phyloP scores from a whole-genome alignment of 2,113 vertebrate genomes.

The Atractosteus spatula region DNA sequence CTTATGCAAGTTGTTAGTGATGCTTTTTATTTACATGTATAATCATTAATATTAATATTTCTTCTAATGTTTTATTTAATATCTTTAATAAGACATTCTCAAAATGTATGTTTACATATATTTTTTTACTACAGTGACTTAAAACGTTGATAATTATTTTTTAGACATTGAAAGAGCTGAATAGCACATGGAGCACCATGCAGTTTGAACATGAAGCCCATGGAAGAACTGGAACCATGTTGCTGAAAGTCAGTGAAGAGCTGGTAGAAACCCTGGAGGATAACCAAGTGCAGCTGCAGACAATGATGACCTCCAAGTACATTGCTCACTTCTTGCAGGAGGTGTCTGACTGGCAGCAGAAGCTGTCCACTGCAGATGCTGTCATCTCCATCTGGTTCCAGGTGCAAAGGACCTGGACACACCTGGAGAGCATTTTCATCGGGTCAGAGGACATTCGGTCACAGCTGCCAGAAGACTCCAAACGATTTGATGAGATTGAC shows the following conservation, averaged over 20 bases:
- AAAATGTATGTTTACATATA: too few species aligned
- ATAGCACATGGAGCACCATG: slow-evolving; percentile 77
- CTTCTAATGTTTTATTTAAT: too few species aligned
- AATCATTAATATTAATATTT: too few species aligned
- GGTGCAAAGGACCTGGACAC: slow-evolving; percentile 86
- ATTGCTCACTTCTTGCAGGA: slow-evolving; percentile 88
- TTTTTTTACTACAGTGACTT: too few species aligned
- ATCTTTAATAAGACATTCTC: too few species aligned
- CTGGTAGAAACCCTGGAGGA: slow-evolving; percentile 90
- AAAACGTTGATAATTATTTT: too few species aligned
- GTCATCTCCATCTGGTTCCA: slow-evolving; percentile 89
- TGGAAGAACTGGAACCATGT: slow-evolving; percentile 60
- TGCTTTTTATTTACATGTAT: too few species aligned
- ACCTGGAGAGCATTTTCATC: slow-evolving; percentile 94
- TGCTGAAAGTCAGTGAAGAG: slow-evolving; percentile 77
- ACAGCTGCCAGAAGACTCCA: slow-evolving; percentile 91
- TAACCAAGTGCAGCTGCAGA: slow-evolving; percentile 95
- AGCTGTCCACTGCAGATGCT: slow-evolving; percentile 73
- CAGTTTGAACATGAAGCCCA: slow-evolving; percentile 84
- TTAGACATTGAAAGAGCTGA: slow-evolving; percentile 54
- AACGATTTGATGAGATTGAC: slow-evolving; percentile 85
- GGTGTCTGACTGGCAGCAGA: slow-evolving; percentile 85
- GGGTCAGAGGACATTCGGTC: slow-evolving; percentile 88
- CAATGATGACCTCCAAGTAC: slow-evolving; percentile 83
- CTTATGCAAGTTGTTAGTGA: too few species aligned